Base-by-base conservation (phyloP, 1,140 invertebrate genomes). In the Muscidifurax raptorellus region DNA sequence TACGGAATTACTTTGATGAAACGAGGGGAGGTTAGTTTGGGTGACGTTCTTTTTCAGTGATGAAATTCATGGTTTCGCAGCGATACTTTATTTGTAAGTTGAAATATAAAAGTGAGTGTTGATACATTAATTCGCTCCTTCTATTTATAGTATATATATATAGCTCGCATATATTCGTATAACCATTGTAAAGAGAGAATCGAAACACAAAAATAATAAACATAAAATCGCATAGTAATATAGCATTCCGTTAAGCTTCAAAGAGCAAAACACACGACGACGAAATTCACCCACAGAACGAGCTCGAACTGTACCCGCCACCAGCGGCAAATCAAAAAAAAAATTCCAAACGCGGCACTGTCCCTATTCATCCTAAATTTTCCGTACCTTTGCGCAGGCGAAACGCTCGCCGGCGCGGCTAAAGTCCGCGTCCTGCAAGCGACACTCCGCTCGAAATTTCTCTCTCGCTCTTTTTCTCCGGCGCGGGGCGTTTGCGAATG, bases 381-480 rank as follows among this genome's bases (percentile, higher is more conserved):
- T 27, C 66, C 28, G 25, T 69, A 28, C 28, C 66, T 69, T 27
- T 30, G 22, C 28, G 27, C 47, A n/a, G n/a, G 44, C 28, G 72
- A 82, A 76, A 66, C 32, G 72, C 75, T 66, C 52, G 59, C 40
- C n/a, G 32, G n/a, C 22, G 52, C 44, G 40, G 69, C 44, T 52
- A 71, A 52, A 75, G 15, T 44, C 71, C 47, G 25, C 18, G 52
- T 59, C 18, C 47, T 77, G 72, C 59, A 40, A 44, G 30, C 59
- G 36, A 75, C 25, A 77, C 66, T 67, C 2, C 18, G 64, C 40
- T 28, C 40, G 40, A 78, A 78, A 66, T 71, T 83, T 71, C 75
- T 36, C 25, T n/a, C 18, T 59, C 15, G 13, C 52, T 59, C 52
- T 59, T 47, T 47, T 15, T 15, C 44, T 47, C 44, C 13, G 0